A percentile compares a stretch with the other conserved stretches of the same genome.
Evolutionary conservation across 2,113 vertebrate genomes (phyloP).

Genomic region (Phocoena sinus): DNA sequence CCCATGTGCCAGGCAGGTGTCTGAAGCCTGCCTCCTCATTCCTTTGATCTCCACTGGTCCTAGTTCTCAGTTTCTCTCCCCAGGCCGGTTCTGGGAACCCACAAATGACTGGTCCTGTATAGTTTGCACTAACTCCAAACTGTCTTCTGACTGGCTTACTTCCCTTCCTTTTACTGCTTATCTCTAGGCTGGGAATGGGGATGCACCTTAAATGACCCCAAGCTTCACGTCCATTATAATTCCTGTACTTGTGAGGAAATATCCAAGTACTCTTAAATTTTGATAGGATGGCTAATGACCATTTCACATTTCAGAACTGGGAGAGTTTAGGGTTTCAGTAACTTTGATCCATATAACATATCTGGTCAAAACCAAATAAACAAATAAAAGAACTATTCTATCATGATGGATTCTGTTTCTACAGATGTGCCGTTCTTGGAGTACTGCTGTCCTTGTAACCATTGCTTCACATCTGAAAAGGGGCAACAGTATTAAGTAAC

Average conservation of each 20-base stretch:
- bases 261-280: not conserved
- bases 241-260: not conserved
- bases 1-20: not conserved
- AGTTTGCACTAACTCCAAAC: not conserved
- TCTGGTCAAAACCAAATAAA: not conserved
- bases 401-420: not conserved
- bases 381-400: not conserved
- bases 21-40: not conserved
- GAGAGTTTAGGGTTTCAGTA: not conserved
- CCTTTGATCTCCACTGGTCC: not conserved
- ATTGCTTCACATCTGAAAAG: not conserved
- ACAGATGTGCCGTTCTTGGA: not conserved
- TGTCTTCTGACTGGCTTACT: not conserved
- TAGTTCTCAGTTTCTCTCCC: not conserved
- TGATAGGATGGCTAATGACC: not conserved
- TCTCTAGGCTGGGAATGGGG: not conserved
- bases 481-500: not conserved
- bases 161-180: not conserved
- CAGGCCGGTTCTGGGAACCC: not conserved
- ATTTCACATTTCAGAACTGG: not conserved
- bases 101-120: not conserved
- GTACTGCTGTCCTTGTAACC: conserved; percentile 33
- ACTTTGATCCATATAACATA: not conserved
- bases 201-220: not conserved
- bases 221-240: not conserved